A percentile compares a stretch with the other conserved stretches of the same genome.
phyloP scores from a whole-genome alignment of 2,888 invertebrate genomes.

The Plagiodera versicolora region DNA sequence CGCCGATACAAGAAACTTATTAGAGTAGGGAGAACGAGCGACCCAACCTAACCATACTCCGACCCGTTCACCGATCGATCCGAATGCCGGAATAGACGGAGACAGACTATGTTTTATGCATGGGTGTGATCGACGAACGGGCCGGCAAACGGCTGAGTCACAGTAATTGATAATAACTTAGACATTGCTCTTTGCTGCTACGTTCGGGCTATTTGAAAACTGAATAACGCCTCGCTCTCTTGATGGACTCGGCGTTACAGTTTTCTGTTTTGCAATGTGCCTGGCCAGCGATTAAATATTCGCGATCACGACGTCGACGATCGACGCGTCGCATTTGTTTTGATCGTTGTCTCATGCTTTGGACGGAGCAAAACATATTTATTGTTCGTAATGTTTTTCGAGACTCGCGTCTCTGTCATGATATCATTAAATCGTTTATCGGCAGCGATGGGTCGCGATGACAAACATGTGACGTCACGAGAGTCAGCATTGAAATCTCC shows the following conservation, averaged over 20 bases:
- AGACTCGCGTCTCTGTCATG: constrained; percentile 1
- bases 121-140: constrained; percentile 52
- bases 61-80: constrained; percentile 51
- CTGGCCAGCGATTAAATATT: constrained; percentile 26
- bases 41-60: constrained; percentile 55
- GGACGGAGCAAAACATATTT: constrained; percentile 23
- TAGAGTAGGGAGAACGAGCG: constrained; percentile 53
- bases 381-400: constrained; percentile 25
- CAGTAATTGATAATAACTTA: constrained; percentile 58
- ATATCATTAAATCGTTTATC: constrained; percentile 6
- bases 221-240: constrained; percentile 38
- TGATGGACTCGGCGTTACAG: constrained; percentile 32
- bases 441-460: background rate
- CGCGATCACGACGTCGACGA: constrained; percentile 11
- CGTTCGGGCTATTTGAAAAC: constrained; percentile 39
- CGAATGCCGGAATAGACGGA: constrained; percentile 57
- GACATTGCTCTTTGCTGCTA: constrained; percentile 51
- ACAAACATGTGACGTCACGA: constrained; percentile 22
- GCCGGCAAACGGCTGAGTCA: constrained; percentile 56
- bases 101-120: constrained; percentile 55
- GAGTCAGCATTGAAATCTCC: constrained; percentile 8
- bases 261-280: constrained; percentile 29
- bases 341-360: constrained; percentile 16
- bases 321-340: constrained; percentile 15
- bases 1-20: constrained; percentile 49